A percentile compares a stretch with the other conserved stretches of the same genome.
Conservation (phyloP, 2,797 vertebrate genomes). For the Myotis daubentonii region DNA sequence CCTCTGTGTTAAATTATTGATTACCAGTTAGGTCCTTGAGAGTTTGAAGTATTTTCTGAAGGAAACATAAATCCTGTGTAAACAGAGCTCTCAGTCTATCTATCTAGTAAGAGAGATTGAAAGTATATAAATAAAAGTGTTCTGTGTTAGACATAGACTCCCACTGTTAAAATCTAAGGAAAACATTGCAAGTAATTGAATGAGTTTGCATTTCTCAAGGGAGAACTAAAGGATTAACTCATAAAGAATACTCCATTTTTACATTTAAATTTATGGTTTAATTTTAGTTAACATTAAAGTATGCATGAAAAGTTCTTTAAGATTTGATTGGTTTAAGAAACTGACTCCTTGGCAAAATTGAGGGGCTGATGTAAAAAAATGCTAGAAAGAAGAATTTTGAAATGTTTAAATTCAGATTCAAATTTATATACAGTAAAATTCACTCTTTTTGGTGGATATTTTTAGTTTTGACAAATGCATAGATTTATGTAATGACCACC, state of each 20-base stretch:
- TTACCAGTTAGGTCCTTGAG: slow-evolving; percentile 4
- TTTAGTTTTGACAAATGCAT: slow-evolving; percentile 28
- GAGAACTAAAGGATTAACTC: slow-evolving; percentile 22
- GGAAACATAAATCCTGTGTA: slow-evolving; percentile 9
- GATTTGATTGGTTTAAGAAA: background rate
- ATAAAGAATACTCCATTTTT: slow-evolving; percentile 40
- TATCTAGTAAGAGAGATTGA: slow-evolving; percentile 11
- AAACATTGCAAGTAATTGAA: slow-evolving; percentile 24
- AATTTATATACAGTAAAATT: slow-evolving; percentile 38
- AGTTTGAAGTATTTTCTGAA: slow-evolving; percentile 29
- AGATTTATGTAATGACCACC: background rate
- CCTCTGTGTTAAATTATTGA: slow-evolving; percentile 25
- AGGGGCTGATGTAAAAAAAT: slow-evolving; percentile 23
- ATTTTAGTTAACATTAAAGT: slow-evolving; percentile 35
- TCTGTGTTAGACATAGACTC: background rate
- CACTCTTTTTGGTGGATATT: background rate
- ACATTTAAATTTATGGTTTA: slow-evolving; percentile 11
- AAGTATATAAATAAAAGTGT: background rate
- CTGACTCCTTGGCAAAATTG: slow-evolving; percentile 5
- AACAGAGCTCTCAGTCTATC: background rate
- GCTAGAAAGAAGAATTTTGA: background rate
- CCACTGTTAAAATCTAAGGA: background rate
- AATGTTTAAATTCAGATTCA: slow-evolving; percentile 15
- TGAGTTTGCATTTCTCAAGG: slow-evolving; percentile 29
- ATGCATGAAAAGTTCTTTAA: slow-evolving; percentile 15